A percentile compares a stretch with the other conserved stretches of the same genome.
These are phyloP conservation scores for Marisa cornuarietis DNA, from an alignment of 1,140 invertebrate species.

Conservation along the genomic window DNA sequence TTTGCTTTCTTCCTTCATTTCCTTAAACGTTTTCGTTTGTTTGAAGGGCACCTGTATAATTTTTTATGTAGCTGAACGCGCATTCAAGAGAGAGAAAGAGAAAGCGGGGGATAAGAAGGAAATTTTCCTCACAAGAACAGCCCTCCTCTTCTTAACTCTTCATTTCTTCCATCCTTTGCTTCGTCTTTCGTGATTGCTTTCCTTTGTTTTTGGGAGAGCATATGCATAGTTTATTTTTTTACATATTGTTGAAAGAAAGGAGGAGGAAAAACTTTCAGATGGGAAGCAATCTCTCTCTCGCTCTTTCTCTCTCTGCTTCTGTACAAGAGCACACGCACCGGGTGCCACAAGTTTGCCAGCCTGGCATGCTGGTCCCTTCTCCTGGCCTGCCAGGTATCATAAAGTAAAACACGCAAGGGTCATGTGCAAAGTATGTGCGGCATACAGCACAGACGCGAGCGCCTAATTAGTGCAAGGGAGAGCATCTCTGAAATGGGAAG, in stretches of 20 bases:
- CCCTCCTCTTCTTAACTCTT: background rate
- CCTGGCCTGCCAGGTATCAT: no score
- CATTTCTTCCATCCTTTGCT: background rate
- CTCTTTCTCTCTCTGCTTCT: background rate
- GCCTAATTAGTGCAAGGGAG: background rate
- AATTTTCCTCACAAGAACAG: background rate
- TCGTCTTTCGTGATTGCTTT: background rate
- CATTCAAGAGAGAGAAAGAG: background rate
- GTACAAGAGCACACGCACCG: background rate
- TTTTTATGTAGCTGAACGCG: background rate
- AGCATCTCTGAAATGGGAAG: background rate
- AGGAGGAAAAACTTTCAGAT: background rate
- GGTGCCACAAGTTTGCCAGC: no score
- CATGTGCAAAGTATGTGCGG: no score
- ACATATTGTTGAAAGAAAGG: no score
- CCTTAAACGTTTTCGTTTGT: background rate
- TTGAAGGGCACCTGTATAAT: background rate
- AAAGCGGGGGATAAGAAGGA: background rate
- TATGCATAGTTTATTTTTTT: no score
- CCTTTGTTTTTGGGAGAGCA: background rate
- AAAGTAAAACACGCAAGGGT: no score
- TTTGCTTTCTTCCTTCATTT: background rate
- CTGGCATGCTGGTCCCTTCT: no score
- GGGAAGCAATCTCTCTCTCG: background rate
- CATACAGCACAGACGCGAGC: no score